These are phyloP conservation scores for Hirtodrosophila alboralis DNA, from an alignment of 2,888 invertebrate species.

Conservation along the genomic window DNA sequence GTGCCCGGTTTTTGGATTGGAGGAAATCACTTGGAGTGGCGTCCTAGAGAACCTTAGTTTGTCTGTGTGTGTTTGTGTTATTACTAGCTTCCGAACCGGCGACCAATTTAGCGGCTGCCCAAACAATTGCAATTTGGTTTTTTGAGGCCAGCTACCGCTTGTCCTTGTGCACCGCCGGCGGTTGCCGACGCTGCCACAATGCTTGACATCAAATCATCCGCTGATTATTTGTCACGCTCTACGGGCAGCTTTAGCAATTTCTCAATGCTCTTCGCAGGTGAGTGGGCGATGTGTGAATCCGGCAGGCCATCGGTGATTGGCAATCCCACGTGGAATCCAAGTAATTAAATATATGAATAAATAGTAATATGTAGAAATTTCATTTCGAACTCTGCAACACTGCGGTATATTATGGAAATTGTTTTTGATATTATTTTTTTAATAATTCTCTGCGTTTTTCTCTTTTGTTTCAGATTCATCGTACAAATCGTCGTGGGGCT, in stretches of 20 bases:
- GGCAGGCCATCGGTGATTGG: constrained; percentile 68
- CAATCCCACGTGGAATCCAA: constrained; percentile 74
- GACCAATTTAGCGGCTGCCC: constrained; percentile 62
- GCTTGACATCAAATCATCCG: constrained; percentile 96
- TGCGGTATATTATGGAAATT: constrained; percentile 2
- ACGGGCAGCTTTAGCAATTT: constrained; percentile 95
- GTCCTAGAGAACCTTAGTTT: constrained; percentile 1
- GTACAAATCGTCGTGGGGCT: constrained; percentile 94
- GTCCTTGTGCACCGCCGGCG: constrained; percentile 67
- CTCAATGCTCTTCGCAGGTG: constrained; percentile 97
- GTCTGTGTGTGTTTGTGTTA: constrained; percentile 31
- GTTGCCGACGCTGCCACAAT: constrained; percentile 85
- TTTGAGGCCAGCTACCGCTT: constrained; percentile 1
- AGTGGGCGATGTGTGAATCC: constrained; percentile 78
- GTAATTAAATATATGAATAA: constrained; percentile 56
- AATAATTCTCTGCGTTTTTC: no score
- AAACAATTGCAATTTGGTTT: constrained; percentile 43
- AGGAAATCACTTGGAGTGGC: constrained; percentile 32
- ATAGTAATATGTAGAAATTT: constrained; percentile 26
- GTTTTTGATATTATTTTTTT: no score
- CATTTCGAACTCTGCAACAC: constrained; percentile 17
- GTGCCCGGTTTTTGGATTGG: constrained; percentile 32
- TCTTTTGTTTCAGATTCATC: constrained; percentile 90
- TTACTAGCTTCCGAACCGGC: constrained; percentile 75
- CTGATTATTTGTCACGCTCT: constrained; percentile 95